Conservation (phyloP, 1,140 invertebrate species). For the Drosophila orena region DNA sequence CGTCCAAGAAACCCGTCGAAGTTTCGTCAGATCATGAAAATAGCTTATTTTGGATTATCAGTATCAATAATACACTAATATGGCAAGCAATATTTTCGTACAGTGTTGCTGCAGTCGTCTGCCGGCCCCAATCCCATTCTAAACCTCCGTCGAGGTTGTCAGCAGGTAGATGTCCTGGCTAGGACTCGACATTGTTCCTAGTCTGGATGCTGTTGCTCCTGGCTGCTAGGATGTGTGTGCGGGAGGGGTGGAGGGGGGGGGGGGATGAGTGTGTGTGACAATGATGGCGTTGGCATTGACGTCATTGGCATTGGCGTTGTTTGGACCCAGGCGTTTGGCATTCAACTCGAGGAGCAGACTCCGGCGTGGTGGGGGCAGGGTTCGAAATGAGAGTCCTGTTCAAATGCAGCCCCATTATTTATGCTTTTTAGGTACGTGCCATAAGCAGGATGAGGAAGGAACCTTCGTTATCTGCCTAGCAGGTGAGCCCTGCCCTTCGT, state of each 20-base stretch:
- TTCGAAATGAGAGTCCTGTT: conserved; percentile 5
- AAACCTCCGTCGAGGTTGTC: conserved; percentile 28
- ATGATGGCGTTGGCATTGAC: conserved; percentile 74
- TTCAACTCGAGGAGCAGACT: conserved; percentile 53
- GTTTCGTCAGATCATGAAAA: no score
- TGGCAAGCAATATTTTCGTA: background rate
- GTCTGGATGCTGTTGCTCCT: conserved; percentile 35
- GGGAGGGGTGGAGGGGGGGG: background rate
- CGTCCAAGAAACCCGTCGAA: no score
- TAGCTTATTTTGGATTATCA: no score
- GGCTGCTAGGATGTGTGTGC: conserved; percentile 15
- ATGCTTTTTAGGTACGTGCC: conserved; percentile 72
- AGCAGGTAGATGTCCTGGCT: conserved; percentile 48
- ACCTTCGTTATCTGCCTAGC: conserved; percentile 36
- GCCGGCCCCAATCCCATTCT: conserved; percentile 5
- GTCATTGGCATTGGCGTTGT: conserved; percentile 75
- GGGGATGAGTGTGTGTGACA: conserved; percentile 45
- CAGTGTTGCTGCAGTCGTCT: conserved; percentile 16
- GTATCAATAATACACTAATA: no score
- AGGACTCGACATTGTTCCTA: conserved; percentile 53
- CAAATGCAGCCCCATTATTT: conserved; percentile 69
- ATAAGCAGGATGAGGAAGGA: conserved; percentile 4
- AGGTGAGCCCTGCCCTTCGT: background rate
- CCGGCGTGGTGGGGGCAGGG: background rate
- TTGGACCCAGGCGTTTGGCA: conserved; percentile 65